Evolutionary conservation across 2,797 vertebrate genomes (phyloP), one percentile per base, ranked within the genome.

Genomic region (Naso thynnoides): DNA sequence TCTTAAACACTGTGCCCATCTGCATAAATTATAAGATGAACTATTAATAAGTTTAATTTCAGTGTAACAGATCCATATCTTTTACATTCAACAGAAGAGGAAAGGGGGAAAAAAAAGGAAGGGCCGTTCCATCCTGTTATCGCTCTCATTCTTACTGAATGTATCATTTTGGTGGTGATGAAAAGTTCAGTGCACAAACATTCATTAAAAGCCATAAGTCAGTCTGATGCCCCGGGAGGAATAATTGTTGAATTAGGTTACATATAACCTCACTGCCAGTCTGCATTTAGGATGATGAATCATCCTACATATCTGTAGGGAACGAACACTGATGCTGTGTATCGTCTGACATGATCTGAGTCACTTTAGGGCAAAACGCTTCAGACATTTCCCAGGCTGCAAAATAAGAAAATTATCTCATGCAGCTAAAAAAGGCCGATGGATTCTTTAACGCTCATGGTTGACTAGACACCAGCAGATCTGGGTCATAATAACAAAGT

Each of bases 401-500:
- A 79, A 71, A 79, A 72, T 31, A 74, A 45, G 42, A 74, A 48
- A n/a, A 61, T 79, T 74, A 76, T 83, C 76, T 77, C 67, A 61
- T 53, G 48, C 42, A 44, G 63, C 31, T 57, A n/a, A 31, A 68
- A 45, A 62, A 23, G 24, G 38, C 54, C 13, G 39, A 66, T 11
- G 56, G 72, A 70, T 65, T 84, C 66, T 47, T 78, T 31, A 49
- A 47, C 73, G 41, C 54, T 66, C 19, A 11, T 15, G 54, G 47
- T 50, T 27, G 48, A 73, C 23, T 29, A 31, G 15, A 70, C 75
- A 65, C 26, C 49, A 50, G 23, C 26, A 62, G 41, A 84, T 74
- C 16, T 48, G 57, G 78, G 75, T 84, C 58, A 78, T 8, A 39
- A 86, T 48, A 82, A 76, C 73, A 83, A 76, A 79, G 56, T 76